Evolutionary conservation across 2,113 vertebrate species (phyloP), one percentile per base, ranked within the genome.

Genomic region (Phyllopteryx taeniolatus): DNA sequence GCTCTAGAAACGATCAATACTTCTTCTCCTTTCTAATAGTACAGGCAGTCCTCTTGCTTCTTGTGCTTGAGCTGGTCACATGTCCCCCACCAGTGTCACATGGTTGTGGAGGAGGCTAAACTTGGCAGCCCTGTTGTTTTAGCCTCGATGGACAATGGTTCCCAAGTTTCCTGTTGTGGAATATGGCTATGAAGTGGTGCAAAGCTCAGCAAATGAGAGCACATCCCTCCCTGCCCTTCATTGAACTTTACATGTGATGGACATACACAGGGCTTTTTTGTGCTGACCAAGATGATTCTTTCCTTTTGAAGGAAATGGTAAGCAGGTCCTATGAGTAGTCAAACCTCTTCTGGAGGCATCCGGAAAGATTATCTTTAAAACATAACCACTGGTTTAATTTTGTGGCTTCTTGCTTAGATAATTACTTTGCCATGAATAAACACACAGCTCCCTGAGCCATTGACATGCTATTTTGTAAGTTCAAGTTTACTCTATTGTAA

Each of bases 191-290:
- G 87, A 89, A 90, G 91, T 90, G 75, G 68, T 91, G 94, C 91
- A 13, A 82, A 85, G 82, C 90, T 97, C 95, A 97, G 95, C 96
- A 94, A 78, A 95, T 96, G 92, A 3, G 57, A 49, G 76, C 67
- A 84, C 77, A 91, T 92, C 92, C 93, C 97, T 96, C 93, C 92
- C 93, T 87, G 82, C 80, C 86, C 90, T 95, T 94, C 94, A 93
- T 94, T 90, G 85, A 90, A 88, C 86, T 84, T 75, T 63, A 74
- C 74, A 82, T 81, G 72, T 72, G 33, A 10, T 4, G 71, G 59
- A 74, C 46, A 79, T 51, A 54, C 57, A 15, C 35, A 13, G 11
- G 75, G 51, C 47, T 91, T 88, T 90, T 91, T 91, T 88, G 87
- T 90, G 93, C 92, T 93, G 90, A 92, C 86, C 84, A 87, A 92